Evolutionary conservation across 2,797 vertebrate genomes (phyloP).

Genomic region (Leptodactylus fallax): DNA sequence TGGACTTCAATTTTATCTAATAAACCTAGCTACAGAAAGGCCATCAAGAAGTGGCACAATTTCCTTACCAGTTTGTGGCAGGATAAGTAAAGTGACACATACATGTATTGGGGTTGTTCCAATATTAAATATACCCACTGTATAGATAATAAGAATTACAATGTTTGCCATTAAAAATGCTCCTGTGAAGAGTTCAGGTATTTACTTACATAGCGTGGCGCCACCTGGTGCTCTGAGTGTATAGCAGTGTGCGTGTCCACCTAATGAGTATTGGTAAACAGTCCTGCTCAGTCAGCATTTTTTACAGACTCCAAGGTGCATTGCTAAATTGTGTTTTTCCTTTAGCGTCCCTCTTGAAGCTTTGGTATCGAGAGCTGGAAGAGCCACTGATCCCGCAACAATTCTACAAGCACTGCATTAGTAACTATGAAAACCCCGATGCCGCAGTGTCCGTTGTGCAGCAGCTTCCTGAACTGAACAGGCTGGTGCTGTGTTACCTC

Average conservation of each 20-base stretch:
- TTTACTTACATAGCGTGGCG: too few relatives aligned
- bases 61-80: background rate
- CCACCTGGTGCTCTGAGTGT: too few relatives aligned
- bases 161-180: too few relatives aligned
- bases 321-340: background rate
- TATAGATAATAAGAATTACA: too few relatives aligned
- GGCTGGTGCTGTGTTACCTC: constrained; percentile 91
- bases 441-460: constrained; percentile 87
- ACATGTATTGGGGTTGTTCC: too few relatives aligned
- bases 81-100: background rate
- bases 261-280: too few relatives aligned
- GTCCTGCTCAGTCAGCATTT: too few relatives aligned
- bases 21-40: background rate
- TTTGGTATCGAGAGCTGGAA: constrained; percentile 92
- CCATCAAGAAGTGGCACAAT: background rate
- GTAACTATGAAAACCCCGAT: constrained; percentile 87
- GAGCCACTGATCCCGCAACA: constrained; percentile 90
- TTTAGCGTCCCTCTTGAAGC: constrained; percentile 89
- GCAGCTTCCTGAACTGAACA: constrained; percentile 87
- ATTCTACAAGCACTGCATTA: constrained; percentile 90
- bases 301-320: background rate
- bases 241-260: too few relatives aligned
- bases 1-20: background rate
- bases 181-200: too few relatives aligned
- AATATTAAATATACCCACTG: too few relatives aligned